Evolutionary conservation across 2,888 invertebrate genomes (phyloP).

Genomic region (Drosophila imparisetae): DNA sequence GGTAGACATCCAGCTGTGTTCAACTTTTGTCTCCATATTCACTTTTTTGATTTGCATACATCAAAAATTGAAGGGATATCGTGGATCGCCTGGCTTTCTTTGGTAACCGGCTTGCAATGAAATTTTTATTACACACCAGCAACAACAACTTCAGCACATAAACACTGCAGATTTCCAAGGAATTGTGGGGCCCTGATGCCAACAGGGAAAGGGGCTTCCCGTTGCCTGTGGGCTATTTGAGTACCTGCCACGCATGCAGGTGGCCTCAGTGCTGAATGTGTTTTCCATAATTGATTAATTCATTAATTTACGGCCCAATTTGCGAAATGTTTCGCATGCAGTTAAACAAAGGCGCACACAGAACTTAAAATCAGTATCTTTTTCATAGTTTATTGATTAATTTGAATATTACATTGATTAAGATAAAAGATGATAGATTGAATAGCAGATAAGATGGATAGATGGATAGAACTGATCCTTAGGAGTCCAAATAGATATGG

Average conservation of each 20-base stretch:
- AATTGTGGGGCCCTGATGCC: constrained; percentile 27
- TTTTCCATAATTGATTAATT: constrained; percentile 76
- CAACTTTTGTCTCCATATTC: constrained; percentile 39
- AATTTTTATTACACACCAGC: constrained; percentile 66
- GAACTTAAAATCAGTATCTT: not conserved
- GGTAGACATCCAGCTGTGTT: constrained; percentile 54
- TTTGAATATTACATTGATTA: not conserved
- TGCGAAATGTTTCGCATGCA: constrained; percentile 40
- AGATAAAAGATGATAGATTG: not conserved
- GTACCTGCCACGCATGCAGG: constrained; percentile 23
- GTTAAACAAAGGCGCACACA: constrained; percentile 32
- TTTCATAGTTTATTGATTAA: not conserved
- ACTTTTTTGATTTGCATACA: constrained; percentile 46
- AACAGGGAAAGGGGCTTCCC: not conserved
- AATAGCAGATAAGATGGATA: not conserved
- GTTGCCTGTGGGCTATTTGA: not conserved
- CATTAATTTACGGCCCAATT: constrained; percentile 55
- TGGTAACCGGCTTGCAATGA: constrained; percentile 59
- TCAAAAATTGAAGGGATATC: constrained; percentile 45
- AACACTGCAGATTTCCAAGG: constrained; percentile 55
- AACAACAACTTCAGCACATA: constrained; percentile 46
- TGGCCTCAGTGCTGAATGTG: constrained; percentile 40
- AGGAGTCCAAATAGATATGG: not conserved
- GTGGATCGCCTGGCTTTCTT: not conserved
- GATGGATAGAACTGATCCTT: not conserved